Evolutionary conservation across 2,888 invertebrate species (phyloP), one percentile per base, ranked within the genome.

Genomic region (Leptinotarsa juncta): DNA sequence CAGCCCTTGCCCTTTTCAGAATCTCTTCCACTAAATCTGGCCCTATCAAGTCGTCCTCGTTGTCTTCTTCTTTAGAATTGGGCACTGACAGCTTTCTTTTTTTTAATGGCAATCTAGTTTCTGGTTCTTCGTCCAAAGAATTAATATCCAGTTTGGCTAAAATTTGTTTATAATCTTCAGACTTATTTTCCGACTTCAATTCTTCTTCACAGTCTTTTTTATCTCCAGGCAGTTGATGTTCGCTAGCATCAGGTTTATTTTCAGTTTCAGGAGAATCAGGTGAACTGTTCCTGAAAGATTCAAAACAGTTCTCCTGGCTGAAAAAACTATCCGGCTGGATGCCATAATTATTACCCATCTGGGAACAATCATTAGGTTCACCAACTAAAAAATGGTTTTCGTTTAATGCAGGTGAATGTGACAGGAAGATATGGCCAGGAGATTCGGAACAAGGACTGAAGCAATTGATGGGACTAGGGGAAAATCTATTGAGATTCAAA

Each of bases 91-190:
- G 80, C 74, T 84, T 82, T 4, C 87, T 82, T 75, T 87, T 87
- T 73, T 87, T 87, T 71, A 86, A 80, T 5, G 87, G 87, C 66
- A 87, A 73, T 32, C 82, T 76, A 5, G 81, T 83, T 73, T 85
- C 84, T 23, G 78, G 79, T 69, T 82, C 84, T 53, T 69, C 76
- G 42, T 70, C 67, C 12, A 62, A 62, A 16, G 62, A 32, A 62
- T 62, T 62, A 16, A 42, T 62, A 26, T 62, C 62, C 10, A 62
- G 62, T n/a, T 32, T 62, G n/a, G 62, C 62, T 42, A 62, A 42
- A 62, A 62, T 32, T 62, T 62, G 26, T 7, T 18, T 48, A 18
- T 60, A 26, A 26, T 49, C 60, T 16, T 14, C 49, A 32, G 62
- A 65, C 18, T 69, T 57, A 23, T 16, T 7, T 32, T 62, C 32